Conservation (phyloP, 2,888 invertebrate genomes). For the Portevinia maculata region DNA sequence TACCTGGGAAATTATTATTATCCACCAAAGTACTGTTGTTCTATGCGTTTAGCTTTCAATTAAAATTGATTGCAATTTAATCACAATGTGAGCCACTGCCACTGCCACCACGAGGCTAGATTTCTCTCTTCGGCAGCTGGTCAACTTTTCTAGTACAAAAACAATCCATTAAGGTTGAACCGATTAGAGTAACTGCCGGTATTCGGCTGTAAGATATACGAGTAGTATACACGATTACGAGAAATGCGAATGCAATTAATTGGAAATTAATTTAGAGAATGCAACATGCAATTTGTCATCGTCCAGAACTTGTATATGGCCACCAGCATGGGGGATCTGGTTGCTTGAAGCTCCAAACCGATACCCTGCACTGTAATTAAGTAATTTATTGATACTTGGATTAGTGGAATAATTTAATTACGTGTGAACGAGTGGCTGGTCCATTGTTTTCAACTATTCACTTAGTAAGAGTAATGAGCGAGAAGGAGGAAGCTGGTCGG, state of each 20-base stretch:
- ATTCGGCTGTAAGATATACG: not conserved
- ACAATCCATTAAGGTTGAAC: slow-evolving; percentile 52
- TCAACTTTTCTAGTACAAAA: slow-evolving; percentile 32
- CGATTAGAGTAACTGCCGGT: slow-evolving; percentile 58
- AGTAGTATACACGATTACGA: slow-evolving; percentile 39
- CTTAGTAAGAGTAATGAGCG: not conserved
- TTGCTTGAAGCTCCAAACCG: slow-evolving; percentile 40
- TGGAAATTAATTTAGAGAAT: slow-evolving; percentile 72
- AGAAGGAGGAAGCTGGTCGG: not conserved
- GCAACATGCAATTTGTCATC: slow-evolving; percentile 72
- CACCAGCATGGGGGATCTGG: slow-evolving; percentile 52
- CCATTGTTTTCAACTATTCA: slow-evolving; percentile 13
- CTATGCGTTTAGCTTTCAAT: slow-evolving; percentile 70
- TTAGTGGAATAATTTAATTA: slow-evolving; percentile 60
- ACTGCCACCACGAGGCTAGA: not conserved
- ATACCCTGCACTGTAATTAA: slow-evolving; percentile 62
- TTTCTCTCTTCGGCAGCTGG: slow-evolving; percentile 1
- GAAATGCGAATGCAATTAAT: slow-evolving; percentile 69
- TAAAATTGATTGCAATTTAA: slow-evolving; percentile 74
- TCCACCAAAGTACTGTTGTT: slow-evolving; percentile 63
- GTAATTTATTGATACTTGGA: slow-evolving; percentile 71
- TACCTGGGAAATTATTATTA: slow-evolving; percentile 63
- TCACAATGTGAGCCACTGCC: slow-evolving; percentile 51
- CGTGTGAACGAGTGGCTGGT: slow-evolving; percentile 2
- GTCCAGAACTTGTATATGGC: slow-evolving; percentile 39